Conservation (phyloP, 2,113 vertebrate genomes). For the Gila orcuttii region DNA sequence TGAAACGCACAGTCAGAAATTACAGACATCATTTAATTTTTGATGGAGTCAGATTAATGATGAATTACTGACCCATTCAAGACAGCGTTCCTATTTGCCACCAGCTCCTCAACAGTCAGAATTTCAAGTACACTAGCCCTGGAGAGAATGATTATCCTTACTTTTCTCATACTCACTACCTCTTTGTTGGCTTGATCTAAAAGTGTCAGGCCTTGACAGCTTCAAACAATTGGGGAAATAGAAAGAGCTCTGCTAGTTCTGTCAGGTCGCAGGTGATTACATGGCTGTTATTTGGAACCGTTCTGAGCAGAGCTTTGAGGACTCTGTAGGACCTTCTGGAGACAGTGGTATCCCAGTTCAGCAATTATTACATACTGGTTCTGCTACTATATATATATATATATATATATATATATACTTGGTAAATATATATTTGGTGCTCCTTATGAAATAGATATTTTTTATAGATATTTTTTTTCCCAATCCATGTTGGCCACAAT, state of each 20-base stretch:
- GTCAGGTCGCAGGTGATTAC: conserved; percentile 40
- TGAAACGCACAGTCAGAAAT: not conserved
- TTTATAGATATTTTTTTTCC: too few relatives aligned
- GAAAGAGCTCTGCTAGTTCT: conserved; percentile 10
- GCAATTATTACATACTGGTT: conserved; percentile 9
- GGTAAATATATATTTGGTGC: too few relatives aligned
- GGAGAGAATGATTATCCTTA: not conserved
- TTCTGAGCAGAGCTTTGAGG: conserved; percentile 21
- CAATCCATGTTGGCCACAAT: too few relatives aligned
- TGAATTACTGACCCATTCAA: not conserved
- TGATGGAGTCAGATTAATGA: not conserved
- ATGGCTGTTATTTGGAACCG: conserved; percentile 49
- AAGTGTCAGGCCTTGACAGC: conserved; percentile 19
- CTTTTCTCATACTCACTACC: not conserved
- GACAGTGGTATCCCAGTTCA: conserved; percentile 19
- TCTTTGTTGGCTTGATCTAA: not conserved
- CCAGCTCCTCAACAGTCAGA: conserved; percentile 2
- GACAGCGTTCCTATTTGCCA: not conserved
- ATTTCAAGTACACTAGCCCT: not conserved
- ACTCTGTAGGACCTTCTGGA: not conserved
- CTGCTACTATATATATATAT: too few relatives aligned
- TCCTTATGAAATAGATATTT: too few relatives aligned
- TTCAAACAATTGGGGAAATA: conserved; percentile 45
- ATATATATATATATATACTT: too few relatives aligned
- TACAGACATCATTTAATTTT: not conserved